Percentiles rank a stretch among this genome's conserved stretches.
Evolutionary conservation across 2,113 vertebrate species (phyloP).

Genomic region (Rhipidura dahli): DNA sequence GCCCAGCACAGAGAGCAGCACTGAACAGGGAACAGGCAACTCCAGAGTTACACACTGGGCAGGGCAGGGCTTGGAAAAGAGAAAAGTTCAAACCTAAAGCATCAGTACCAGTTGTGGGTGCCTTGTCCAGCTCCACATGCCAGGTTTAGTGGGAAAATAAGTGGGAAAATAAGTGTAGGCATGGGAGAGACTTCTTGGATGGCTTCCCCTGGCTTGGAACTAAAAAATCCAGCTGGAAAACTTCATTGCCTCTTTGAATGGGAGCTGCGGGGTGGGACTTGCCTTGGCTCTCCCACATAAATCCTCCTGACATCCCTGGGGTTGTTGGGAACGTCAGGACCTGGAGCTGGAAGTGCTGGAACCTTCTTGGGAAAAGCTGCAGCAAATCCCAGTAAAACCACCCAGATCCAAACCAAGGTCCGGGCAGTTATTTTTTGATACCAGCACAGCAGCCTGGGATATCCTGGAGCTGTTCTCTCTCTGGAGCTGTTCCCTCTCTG

Average conservation of each 20-base stretch:
- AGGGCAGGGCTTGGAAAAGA: no score
- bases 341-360: fast-evolving
- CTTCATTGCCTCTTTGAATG: neutral
- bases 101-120: neutral
- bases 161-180: neutral
- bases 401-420: no score
- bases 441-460: neutral
- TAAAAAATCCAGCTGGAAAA: neutral
- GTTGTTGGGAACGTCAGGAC: neutral
- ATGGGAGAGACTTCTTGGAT: neutral
- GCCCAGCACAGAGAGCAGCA: no score
- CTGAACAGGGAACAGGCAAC: no score
- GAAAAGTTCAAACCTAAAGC: no score
- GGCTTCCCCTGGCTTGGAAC: neutral
- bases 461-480: neutral
- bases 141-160: neutral
- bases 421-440: neutral
- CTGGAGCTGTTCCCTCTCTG: neutral
- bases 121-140: neutral
- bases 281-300: neutral
- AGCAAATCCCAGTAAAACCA: neutral
- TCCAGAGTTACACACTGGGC: no score
- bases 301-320: neutral
- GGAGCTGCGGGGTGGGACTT: neutral
- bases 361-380: neutral